A percentile compares a stretch with the other conserved stretches of the same genome.
Conservation (phyloP, 2,113 vertebrate species). For the western clawed frog (Xenopus tropicalis) region DNA sequence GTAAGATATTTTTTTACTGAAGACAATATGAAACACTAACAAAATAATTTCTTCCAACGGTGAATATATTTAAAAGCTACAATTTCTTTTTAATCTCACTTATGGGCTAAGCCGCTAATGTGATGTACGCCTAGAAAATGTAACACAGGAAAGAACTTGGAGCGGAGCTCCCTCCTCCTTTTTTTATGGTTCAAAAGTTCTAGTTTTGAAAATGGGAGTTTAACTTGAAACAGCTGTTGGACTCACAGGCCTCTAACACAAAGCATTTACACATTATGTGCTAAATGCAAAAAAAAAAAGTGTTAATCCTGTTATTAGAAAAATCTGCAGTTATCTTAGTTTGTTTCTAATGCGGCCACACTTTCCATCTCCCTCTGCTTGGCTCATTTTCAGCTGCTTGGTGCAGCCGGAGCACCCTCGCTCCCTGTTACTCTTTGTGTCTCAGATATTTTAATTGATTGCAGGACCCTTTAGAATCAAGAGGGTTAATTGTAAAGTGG, state of each 20-base stretch:
- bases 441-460: neutral
- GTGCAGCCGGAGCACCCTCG: neutral
- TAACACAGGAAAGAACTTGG: too few relatives aligned
- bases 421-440: neutral
- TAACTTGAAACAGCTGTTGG: constrained; percentile 41
- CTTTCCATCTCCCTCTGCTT: neutral
- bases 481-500: constrained; percentile 17
- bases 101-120: too few relatives aligned
- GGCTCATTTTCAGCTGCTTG: neutral
- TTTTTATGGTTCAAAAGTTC: constrained; percentile 44
- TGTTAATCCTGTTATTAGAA: neutral
- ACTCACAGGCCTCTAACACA: constrained; percentile 15
- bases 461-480: neutral
- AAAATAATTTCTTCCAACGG: too few relatives aligned
- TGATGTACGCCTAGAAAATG: too few relatives aligned
- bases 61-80: too few relatives aligned
- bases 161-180: too few relatives aligned
- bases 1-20: too few relatives aligned
- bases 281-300: constrained; percentile 20
- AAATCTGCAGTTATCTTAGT: constrained; percentile 2
- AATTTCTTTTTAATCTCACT: too few relatives aligned
- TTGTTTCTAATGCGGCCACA: constrained; percentile 6
- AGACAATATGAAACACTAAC: too few relatives aligned
- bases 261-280: constrained; percentile 4
- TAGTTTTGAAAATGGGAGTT: constrained; percentile 31